These are phyloP conservation scores for Criorhina ranunculi DNA, from an alignment of 2,888 invertebrate species.

Conservation along the genomic window DNA sequence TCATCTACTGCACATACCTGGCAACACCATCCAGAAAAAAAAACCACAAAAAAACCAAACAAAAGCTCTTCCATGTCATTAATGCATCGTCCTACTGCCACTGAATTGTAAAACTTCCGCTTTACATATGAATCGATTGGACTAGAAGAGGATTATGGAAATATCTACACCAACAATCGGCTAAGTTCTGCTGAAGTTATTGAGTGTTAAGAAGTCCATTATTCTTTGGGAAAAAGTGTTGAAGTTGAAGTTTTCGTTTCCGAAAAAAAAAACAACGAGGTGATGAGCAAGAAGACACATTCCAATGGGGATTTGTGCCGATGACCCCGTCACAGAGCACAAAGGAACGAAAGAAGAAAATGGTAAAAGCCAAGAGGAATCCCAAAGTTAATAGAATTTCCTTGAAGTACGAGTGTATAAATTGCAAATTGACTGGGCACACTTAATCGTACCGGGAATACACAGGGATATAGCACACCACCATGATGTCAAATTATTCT, in stretches of 20 bases:
- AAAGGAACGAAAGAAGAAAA: neutral
- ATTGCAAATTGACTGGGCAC: slow-evolving; percentile 63
- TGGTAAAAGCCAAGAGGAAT: slow-evolving; percentile 1
- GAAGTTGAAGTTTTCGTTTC: neutral
- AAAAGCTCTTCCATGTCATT: slow-evolving; percentile 5
- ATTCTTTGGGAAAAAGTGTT: slow-evolving; percentile 45
- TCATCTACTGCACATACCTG: neutral
- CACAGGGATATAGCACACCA: slow-evolving; percentile 22
- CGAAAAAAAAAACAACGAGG: slow-evolving; percentile 40
- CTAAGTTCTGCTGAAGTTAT: slow-evolving; percentile 38
- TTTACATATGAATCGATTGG: slow-evolving; percentile 65
- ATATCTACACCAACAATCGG: slow-evolving; percentile 37
- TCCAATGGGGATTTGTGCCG: slow-evolving; percentile 63
- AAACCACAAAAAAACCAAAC: neutral
- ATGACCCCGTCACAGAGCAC: slow-evolving; percentile 51
- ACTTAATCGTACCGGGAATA: slow-evolving; percentile 45
- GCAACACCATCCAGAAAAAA: neutral
- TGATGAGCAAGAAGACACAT: slow-evolving; percentile 50
- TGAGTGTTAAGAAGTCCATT: slow-evolving; percentile 50
- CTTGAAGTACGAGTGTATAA: slow-evolving; percentile 59
- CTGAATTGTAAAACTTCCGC: slow-evolving; percentile 32
- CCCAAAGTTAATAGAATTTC: slow-evolving; percentile 69
- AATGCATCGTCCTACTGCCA: slow-evolving; percentile 36
- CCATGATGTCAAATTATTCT: slow-evolving; percentile 66
- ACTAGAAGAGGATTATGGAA: slow-evolving; percentile 57